Evolutionary conservation across 2,113 vertebrate species (phyloP).

Genomic region (Anseranas semipalmata): DNA sequence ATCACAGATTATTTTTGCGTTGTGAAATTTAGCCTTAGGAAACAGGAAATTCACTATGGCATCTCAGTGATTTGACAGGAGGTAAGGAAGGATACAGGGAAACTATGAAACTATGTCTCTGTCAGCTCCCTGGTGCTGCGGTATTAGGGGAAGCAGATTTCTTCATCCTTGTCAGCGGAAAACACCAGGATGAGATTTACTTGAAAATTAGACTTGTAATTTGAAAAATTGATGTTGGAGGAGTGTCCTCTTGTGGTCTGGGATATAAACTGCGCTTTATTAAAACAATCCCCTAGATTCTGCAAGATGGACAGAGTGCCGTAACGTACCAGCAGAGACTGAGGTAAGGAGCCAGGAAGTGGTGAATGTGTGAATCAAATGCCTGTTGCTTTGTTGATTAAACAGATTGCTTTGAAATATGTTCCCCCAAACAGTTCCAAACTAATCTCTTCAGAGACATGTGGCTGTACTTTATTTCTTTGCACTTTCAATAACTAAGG

Average conservation of each 20-base stretch:
- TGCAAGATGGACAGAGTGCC: constrained; percentile 64
- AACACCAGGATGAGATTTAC: not conserved
- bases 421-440: constrained; percentile 70
- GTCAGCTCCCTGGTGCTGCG: not conserved
- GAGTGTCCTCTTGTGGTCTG: constrained; percentile 58
- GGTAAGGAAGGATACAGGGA: not conserved
- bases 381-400: constrained; percentile 75
- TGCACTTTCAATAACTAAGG: constrained; percentile 29
- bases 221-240: not conserved
- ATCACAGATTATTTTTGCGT: not conserved
- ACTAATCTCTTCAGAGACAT: constrained; percentile 52
- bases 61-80: not conserved
- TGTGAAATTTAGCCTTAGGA: not conserved
- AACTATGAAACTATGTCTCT: not conserved
- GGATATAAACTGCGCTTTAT: constrained; percentile 48
- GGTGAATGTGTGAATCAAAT: constrained; percentile 71
- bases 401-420: constrained; percentile 75
- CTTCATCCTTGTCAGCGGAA: not conserved
- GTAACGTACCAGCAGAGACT: constrained; percentile 54
- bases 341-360: constrained; percentile 72
- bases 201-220: not conserved
- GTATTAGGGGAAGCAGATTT: not conserved
- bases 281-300: constrained; percentile 63
- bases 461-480: constrained; percentile 62
- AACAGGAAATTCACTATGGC: not conserved